Base-by-base conservation (phyloP, 1,140 invertebrate genomes). In the Lucilia cuprina region DNA sequence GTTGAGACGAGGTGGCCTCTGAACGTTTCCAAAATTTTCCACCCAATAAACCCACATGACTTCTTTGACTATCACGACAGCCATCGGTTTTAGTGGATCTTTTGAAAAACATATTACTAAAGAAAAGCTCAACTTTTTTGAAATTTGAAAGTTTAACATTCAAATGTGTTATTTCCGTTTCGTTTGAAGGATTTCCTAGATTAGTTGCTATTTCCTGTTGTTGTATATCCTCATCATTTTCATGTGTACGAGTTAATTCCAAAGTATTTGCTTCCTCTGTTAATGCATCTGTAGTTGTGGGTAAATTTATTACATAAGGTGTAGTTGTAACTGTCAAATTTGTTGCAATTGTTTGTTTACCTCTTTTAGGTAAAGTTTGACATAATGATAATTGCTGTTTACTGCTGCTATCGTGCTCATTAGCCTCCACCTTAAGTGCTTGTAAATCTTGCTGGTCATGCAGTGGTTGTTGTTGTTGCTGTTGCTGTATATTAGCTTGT, bases 11-110 rank as follows among this genome's bases (percentile, higher is more conserved):
- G 47, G n/a, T 74, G 83, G 74, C 30, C 2, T 88, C 78, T 87
- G 84, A 8, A 86, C 87, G 4, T 87, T 86, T 35, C 77, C 77
- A 80, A 80, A 80, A 83, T 82, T 85, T 83, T 8, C 83, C 84
- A 34, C 84, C 84, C 84, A 90, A 85, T 3, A 90, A 83, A 19
- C 89, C 88, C 21, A 90, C 86, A 86, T 90, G 87, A 50, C 89
- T 90, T 47, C 89, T 85, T 78, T 90, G 89, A 84, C 89, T 90
- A 50, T 90, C 88, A 13, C 88, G 85, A 21, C 86, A 87, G 21
- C 75, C 85, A 82, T 87, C 86, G 19, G 49, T 30, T 25, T 50
- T 30, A 0, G 83, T 85, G 2, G 83, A 65, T 55, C 88, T 85
- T 10, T 87, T 85, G 21, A 80, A 80, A 78, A 89, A 90, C 9